These are phyloP conservation scores for Leptopilina myrica DNA, from an alignment of 2,888 invertebrate genomes.

Conservation along the genomic window DNA sequence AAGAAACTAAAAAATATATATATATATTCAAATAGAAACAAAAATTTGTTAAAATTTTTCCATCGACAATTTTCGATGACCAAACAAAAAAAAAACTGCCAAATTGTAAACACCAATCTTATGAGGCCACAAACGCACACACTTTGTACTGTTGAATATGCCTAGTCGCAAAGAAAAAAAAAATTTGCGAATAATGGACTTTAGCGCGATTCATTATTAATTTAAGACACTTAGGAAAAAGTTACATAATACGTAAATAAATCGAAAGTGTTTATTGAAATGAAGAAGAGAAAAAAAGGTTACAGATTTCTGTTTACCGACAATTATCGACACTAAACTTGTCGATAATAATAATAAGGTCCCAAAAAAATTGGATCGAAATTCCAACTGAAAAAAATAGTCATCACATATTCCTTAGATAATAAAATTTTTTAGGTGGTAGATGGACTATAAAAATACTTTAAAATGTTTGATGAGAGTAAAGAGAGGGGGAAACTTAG, in stretches of 20 bases:
- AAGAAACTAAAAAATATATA: background rate
- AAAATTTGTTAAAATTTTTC: background rate
- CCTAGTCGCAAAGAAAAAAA: conserved; percentile 4
- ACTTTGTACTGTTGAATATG: conserved; percentile 16
- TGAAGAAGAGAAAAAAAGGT: background rate
- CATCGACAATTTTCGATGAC: background rate
- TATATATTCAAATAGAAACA: background rate
- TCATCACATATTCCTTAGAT: background rate
- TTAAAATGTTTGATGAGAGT: background rate
- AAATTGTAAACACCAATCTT: conserved; percentile 29
- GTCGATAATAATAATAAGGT: background rate
- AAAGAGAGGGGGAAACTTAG: background rate
- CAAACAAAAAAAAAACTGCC: conserved; percentile 17
- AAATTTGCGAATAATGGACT: background rate
- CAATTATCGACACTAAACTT: background rate
- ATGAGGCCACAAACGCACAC: conserved; percentile 21
- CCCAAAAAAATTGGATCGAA: background rate
- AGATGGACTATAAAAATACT: background rate
- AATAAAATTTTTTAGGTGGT: conserved; percentile 1
- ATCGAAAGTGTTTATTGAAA: background rate
- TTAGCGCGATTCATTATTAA: background rate
- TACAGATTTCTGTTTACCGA: conserved; percentile 22
- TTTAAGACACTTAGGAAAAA: background rate
- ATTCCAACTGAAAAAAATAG: background rate
- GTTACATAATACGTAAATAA: background rate